A percentile compares a stretch with the other conserved stretches of the same genome.
Evolutionary conservation across 2,113 vertebrate genomes (phyloP).

Genomic region (Dromaius novaehollandiae): DNA sequence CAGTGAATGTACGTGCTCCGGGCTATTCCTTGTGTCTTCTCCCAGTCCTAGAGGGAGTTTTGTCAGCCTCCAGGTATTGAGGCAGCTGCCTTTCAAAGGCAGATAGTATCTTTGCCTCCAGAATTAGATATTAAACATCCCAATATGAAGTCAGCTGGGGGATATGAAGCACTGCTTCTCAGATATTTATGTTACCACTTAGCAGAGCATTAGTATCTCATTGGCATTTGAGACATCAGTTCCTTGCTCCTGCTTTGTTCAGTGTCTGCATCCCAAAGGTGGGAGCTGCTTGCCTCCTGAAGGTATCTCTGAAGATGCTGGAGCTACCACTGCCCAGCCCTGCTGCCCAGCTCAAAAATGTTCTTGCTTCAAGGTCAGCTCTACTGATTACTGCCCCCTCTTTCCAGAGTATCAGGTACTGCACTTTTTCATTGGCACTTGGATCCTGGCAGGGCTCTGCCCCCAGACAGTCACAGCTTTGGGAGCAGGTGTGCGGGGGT

Average conservation of each 20-base stretch:
- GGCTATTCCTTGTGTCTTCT: background rate
- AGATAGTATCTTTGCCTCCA: background rate
- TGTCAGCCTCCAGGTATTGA: background rate
- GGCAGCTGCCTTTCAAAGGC: background rate
- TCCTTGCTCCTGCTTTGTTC: background rate
- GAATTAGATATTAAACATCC: background rate
- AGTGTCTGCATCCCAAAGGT: background rate
- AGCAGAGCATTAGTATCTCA: background rate
- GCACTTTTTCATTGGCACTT: background rate
- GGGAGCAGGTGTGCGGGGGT: background rate
- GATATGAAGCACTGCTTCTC: background rate
- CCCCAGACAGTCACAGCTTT: background rate
- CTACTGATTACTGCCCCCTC: background rate
- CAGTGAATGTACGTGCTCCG: background rate
- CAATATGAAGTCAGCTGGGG: background rate
- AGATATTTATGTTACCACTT: background rate
- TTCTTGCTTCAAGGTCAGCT: background rate
- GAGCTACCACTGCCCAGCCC: background rate
- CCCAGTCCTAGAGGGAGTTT: background rate
- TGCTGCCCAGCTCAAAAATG: background rate
- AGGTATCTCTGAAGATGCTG: background rate
- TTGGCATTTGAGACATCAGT: background rate
- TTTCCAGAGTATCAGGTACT: background rate
- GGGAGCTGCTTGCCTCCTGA: background rate
- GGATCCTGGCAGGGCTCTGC: background rate